phyloP scores from a whole-genome alignment of 1,140 invertebrate species.

The Gonioctena quinquepunctata region DNA sequence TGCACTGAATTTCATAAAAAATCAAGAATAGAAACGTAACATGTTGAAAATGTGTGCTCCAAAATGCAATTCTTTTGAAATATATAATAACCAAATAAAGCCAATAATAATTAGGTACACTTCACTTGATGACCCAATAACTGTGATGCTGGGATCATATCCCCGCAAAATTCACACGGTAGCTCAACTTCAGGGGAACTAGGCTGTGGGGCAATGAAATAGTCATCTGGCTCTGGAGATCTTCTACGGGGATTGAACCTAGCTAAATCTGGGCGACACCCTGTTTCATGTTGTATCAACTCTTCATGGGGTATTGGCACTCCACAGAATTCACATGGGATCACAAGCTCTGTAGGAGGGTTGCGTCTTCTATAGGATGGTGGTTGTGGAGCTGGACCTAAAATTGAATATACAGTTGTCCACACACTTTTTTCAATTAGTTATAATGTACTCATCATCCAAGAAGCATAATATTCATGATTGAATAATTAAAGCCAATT shows the following conservation, averaged over 20 bases:
- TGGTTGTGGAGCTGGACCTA: slow-evolving; percentile 44
- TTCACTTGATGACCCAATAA: slow-evolving; percentile 50
- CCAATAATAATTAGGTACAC: slow-evolving; percentile 43
- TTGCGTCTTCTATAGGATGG: slow-evolving; percentile 40
- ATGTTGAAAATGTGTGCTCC: not conserved
- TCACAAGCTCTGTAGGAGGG: slow-evolving; percentile 50
- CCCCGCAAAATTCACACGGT: slow-evolving; percentile 56
- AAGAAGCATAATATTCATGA: too few species aligned
- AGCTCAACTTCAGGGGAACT: slow-evolving; percentile 48
- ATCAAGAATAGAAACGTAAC: too few species aligned
- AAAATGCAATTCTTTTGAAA: not conserved
- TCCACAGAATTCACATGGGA: slow-evolving; percentile 51
- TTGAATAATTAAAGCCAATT: too few species aligned
- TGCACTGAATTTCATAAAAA: too few species aligned
- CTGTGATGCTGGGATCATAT: slow-evolving; percentile 54
- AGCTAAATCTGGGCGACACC: slow-evolving; percentile 46
- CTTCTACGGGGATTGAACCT: slow-evolving; percentile 40
- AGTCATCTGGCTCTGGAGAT: slow-evolving; percentile 35
- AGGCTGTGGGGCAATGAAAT: slow-evolving; percentile 36
- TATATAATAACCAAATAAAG: not conserved
- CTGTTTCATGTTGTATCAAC: slow-evolving; percentile 50
- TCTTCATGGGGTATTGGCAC: slow-evolving; percentile 50
- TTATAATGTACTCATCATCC: too few species aligned
- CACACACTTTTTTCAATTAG: too few species aligned
- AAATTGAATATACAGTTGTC: not conserved